Conservation (phyloP, 2,113 vertebrate species). For the Oryzias curvinotus region DNA sequence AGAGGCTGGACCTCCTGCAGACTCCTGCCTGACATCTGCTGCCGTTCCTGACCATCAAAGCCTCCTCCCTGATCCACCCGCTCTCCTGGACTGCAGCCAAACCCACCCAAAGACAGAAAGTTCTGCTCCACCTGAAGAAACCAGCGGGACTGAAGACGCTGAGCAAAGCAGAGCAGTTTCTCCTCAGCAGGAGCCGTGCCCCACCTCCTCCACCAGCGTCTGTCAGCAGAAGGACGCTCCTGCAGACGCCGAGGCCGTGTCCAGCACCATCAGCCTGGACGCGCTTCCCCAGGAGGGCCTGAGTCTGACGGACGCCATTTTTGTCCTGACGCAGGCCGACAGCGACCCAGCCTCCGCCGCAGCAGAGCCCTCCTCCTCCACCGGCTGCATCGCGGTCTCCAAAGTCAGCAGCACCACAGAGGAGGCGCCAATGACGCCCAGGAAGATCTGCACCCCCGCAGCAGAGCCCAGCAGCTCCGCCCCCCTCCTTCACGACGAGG, state of each 20-base stretch:
- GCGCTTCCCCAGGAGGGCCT: conserved; percentile 47
- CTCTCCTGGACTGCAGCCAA: too few relatives aligned
- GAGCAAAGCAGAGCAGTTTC: too few relatives aligned
- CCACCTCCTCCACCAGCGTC: conserved; percentile 8
- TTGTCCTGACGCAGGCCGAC: conserved; percentile 32
- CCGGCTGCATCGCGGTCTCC: conserved; percentile 28
- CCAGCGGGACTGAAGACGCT: too few relatives aligned
- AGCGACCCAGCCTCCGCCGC: conserved; percentile 1
- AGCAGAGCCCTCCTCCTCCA: conserved; percentile 20
- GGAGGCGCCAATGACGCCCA: conserved; percentile 34
- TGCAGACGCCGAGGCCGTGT: conserved; percentile 62
- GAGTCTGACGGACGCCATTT: conserved; percentile 56
- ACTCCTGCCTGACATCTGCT: too few relatives aligned
- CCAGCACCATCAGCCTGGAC: conserved; percentile 67
- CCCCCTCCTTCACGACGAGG: conserved; percentile 82
- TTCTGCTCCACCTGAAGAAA: too few relatives aligned
- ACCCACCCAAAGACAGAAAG: too few relatives aligned
- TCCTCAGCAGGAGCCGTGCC: conserved; percentile 2
- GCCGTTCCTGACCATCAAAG: too few relatives aligned
- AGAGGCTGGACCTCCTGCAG: too few relatives aligned
- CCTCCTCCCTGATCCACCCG: too few relatives aligned
- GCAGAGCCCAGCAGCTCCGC: conserved; percentile 46
- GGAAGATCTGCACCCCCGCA: conserved; percentile 54
- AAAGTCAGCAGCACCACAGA: conserved; percentile 62
- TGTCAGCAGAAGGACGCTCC: not conserved